Base-by-base conservation (phyloP, 2,113 vertebrate genomes). In the Cheirogaleus medius region DNA sequence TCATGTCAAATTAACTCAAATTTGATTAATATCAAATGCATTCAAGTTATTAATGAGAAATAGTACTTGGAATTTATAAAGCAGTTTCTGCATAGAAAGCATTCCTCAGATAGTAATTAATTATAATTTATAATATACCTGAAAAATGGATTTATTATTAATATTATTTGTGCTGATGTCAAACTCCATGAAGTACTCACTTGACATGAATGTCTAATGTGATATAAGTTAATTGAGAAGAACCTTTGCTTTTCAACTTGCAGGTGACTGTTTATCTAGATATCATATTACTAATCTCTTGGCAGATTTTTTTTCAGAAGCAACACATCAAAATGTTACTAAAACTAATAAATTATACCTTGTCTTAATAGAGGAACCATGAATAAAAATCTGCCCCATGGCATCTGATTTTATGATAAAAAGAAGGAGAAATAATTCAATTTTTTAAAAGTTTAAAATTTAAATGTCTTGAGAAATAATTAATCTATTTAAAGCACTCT, bases 1-100 rank as follows among this genome's bases (percentile, higher is more conserved):
- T 93, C n/a, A 74, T 90, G 69, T 95, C 80, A 91, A 94, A 93
- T 92, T 93, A 91, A 89, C 44, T 97, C 73, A 88, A 34, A 93
- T 88, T 94, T 97, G 81, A 96, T 92, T 95, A 97, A 91, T 87
- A 76, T 82, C 44, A 97, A 96, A 94, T 97, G n/a, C 6, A 87
- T 95, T 93, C 80, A 81, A 18, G 47, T 93, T 95, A 96, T 97
- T 95, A 94, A 92, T 97, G n/a, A 97, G 56, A 96, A 97, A 71
- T 68, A 32, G 0, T 84, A 91, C 37, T 63, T 92, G 66, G 32
- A n/a, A 87, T 95, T 97, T 96, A 87, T 71, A 90, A 92, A 95
- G 69, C 44, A 81, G 60, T 84, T 96, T 91, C 73, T 92, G 76
- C 18, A 39, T 90, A 54, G n/a, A 95, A 96, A 95, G 17, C 66